Evolutionary conservation across 1,140 invertebrate species (phyloP), one percentile per base, ranked within the genome.

Genomic region (Pemphigus obesinymphae): DNA sequence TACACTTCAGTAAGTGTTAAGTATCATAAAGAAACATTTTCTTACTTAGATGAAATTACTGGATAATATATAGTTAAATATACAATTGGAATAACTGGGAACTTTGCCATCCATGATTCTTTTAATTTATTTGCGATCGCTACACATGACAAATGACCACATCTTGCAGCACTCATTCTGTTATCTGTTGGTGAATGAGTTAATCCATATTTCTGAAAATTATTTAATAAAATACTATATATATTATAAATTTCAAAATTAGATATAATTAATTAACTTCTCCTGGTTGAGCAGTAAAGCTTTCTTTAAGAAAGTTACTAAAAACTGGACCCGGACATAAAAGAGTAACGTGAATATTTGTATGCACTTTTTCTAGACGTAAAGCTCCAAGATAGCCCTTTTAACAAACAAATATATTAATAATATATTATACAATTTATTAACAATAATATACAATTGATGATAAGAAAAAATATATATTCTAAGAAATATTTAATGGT

Each of bases 301-400:
- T 89, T 85, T 92, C 89, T 70, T 89, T 83, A n/a, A 94, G 86
- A 83, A 95, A 91, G 84, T 92, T 90, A 0, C 92, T 93, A 85
- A 91, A 91, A 48, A 91, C 89, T 17, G 94, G 93, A 23, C 94
- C 94, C 7, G 94, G 93, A 83, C 93, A 94, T 29, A 93, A 86
- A n/a, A 95, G 84, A 0, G 91, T 92, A 0, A 95, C 88, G n/a
- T 88, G 85, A 50, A 94, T 88, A 83, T 91, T 89, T 70, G n/a
- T 80, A 0, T 85, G 85, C 0, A 88, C 83, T 85, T 92, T 91
- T 86, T 95, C 93, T n/a, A 87, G 85, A 81, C 90, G 85, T 20
- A 95, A 86, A 61, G 87, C 84, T 82, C 91, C 89, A 84, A 93
- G 92, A 84, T 94, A 95, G 26, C 93, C 93, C 92, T 93, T 84